Base-by-base conservation (phyloP, 1,140 invertebrate species). In the Drosophila dunni region DNA sequence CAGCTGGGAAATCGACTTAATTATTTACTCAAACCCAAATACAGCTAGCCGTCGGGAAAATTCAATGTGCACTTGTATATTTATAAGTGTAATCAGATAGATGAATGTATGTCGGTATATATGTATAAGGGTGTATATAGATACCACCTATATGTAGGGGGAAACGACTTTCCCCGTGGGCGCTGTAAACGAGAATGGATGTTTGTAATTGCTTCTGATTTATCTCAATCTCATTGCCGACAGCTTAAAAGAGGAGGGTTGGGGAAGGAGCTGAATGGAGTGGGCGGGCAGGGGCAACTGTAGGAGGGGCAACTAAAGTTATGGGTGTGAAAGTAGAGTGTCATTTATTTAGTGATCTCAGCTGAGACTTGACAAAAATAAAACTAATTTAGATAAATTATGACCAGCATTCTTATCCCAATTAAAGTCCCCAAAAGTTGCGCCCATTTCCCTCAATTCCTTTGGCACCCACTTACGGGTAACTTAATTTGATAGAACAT, bases 191-290 rank as follows among this genome's bases (percentile, higher is more conserved):
- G 78, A 78, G 62, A 80, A 83, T 72, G 79, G 69, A 86, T 82
- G 82, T 61, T 88, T 86, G 79, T 86, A 86, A 86, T 86, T 86
- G 82, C 79, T 79, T 88, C 77, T 88, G 84, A 88, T 88, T 89
- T 89, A 88, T 88, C 81, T 88, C 80, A 89, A 67, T 78, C 84
- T 83, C 76, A 88, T 51, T 65, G 70, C 71, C 57, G 29, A 33
- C 68, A 71, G 50, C 62, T 56, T 20, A 34, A 48, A 46, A 42
- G 42, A 44, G 24, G 4, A 53, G 4, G 13, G 15, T 13, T n/a
- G 3, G 10, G 4, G 7, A 7, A 62, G 34, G 1, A 20, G 17
- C 1, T 7, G 9, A 2, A 40, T 13, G 34, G 0, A 15, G 36
- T 48, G 60, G 17, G 46, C 20, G n/a, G 8, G 15, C 34, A 13